phyloP scores from a whole-genome alignment of 2,888 invertebrate species.

The Mimumesa dahlbomi region DNA sequence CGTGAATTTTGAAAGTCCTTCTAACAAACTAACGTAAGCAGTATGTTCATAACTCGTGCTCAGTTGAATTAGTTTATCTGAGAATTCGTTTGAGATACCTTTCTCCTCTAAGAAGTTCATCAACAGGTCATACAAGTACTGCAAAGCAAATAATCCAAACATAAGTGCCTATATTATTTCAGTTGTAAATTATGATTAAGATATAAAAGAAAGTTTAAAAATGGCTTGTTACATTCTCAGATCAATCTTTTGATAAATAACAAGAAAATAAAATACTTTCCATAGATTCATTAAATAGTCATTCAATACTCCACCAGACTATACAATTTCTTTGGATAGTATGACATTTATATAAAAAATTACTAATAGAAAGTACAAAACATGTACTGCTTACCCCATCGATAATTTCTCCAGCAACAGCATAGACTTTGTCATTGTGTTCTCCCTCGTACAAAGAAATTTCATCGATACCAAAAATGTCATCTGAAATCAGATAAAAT shows the following conservation, averaged over 20 bases:
- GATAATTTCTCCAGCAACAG: conserved; percentile 95
- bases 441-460: conserved; percentile 93
- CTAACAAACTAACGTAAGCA: conserved; percentile 93
- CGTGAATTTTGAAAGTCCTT: conserved; percentile 93
- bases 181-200: background rate
- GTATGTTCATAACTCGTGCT: conserved; percentile 96
- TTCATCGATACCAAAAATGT: conserved; percentile 96
- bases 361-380: no score
- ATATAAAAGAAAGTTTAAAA: conserved; percentile 76
- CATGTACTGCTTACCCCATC: conserved; percentile 94
- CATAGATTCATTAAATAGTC: conserved; percentile 75
- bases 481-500: conserved; percentile 83
- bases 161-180: background rate
- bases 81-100: conserved; percentile 96
- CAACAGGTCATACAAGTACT: conserved; percentile 96
- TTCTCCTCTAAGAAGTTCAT: conserved; percentile 98
- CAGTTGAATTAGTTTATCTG: conserved; percentile 91
- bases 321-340: no score
- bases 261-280: conserved; percentile 29
- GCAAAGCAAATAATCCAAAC: conserved; percentile 74
- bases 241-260: background rate
- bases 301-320: no score
- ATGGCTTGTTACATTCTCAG: conserved; percentile 47
- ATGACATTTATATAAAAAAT: no score
- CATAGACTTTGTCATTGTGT: conserved; percentile 92